Base-by-base conservation (phyloP, 2,888 invertebrate species). In the Drosophila anceps region DNA sequence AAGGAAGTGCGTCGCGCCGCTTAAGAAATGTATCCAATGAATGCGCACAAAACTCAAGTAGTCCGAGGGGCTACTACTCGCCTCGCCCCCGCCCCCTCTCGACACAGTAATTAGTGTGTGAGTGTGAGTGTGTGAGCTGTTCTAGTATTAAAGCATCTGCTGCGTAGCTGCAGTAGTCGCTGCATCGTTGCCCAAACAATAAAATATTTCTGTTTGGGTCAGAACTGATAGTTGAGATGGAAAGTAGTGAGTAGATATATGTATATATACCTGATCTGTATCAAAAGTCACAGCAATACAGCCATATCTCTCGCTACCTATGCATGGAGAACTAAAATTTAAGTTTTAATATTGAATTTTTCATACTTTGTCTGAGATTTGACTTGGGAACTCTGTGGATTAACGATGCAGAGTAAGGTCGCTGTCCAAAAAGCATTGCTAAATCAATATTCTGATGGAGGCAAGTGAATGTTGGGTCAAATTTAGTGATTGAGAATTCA, bases 1-100 rank as follows among this genome's bases (percentile, higher is more conserved):
- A 75, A 81, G 81, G 81, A 87, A 87, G 76, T 79, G 72, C 85
- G 66, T 73, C 62, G 84, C 84, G 66, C 69, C 83, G 86, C 89
- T 73, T 77, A 69, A 71, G 69, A 81, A 89, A 89, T 84, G 66
- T 65, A 74, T 74, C 68, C 82, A 78, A 78, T 81, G 78, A 81
- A 70, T 81, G 65, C 77, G 81, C 73, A 81, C 44, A 77, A 81
- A 79, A 81, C 64, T 79, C 81, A 81, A 79, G 78, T 78, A 80
- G 70, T 63, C 57, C 53, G 57, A 69, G 60, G 33, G 33, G 20
- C 41, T n/a, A 41, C 8, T n/a, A n/a, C n/a, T n/a, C n/a, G 18
- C 31, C 29, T 10, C 29, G 5, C 12, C 1, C 20, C 31, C 66
- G 54, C 4, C 18, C 13, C 4, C 44, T 12, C 20, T 24, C 62